Evolutionary conservation across 2,888 invertebrate genomes (phyloP), one percentile per base, ranked within the genome.

Genomic region (Melitaea athalia): DNA sequence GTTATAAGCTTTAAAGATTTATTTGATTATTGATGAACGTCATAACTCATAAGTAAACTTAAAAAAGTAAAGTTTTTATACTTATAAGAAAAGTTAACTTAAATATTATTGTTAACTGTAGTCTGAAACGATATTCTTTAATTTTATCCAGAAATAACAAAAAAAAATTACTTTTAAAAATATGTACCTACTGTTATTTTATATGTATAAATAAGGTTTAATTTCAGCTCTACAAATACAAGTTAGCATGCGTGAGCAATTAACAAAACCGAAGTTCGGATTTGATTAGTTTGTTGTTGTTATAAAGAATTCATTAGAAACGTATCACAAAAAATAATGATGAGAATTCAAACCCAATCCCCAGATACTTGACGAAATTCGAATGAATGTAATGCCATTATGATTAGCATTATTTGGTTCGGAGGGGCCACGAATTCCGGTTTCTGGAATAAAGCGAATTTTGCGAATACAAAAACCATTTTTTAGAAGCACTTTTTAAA

Each of bases 321-420:
- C 77, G 78, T 74, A 75, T 75, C 83, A 69, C 77, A 86, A 89
- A 89, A 84, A 77, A 74, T 73, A 72, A 75, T 81, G 76, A 85
- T 82, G 83, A 81, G 85, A 86, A 84, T 81, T 80, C 81, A 77
- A 76, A 76, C 74, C 78, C 82, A 81, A 85, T 85, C 85, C 82
- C 77, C 79, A 78, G 85, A 90, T 88, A 89, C 91, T 91, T 87
- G 86, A 91, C 86, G 86, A 88, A 87, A 89, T 88, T 85, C 88
- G 88, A 90, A 91, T 90, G 88, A 91, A 91, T 89, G 90, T 92
- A 92, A 91, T 92, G 86, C 88, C 85, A 91, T 92, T 92, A 91
- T 87, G 90, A 92, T 92, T 92, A 92, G 91, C 90, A 90, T 91
- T 90, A 91, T 90, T 89, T 85, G 81, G 79, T 78, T 76, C 80